phyloP scores from a whole-genome alignment of 2,888 invertebrate species.

The Parnassius mnemosyne region DNA sequence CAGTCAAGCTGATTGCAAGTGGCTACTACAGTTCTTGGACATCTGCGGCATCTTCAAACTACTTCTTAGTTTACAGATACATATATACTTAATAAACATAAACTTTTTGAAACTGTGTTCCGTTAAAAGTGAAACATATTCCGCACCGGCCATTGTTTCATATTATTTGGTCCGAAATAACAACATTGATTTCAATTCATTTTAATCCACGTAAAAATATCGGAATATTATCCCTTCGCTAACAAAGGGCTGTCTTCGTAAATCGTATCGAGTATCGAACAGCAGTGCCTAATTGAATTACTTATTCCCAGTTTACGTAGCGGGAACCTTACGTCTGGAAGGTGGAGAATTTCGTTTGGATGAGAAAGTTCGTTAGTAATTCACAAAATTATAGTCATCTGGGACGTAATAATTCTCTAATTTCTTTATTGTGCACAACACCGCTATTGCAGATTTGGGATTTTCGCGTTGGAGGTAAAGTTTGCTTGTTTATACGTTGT shows the following conservation, averaged over 20 bases:
- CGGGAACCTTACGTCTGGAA: slow-evolving; percentile 23
- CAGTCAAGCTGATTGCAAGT: too few species aligned
- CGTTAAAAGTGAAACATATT: not conserved
- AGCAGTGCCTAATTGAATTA: slow-evolving; percentile 28
- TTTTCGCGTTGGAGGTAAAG: slow-evolving; percentile 8
- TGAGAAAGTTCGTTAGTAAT: slow-evolving; percentile 27
- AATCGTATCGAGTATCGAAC: slow-evolving; percentile 27
- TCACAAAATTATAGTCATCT: slow-evolving; percentile 22
- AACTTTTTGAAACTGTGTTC: too few species aligned
- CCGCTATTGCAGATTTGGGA: slow-evolving; percentile 1
- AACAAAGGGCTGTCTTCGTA: slow-evolving; percentile 28
- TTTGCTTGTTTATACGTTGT: slow-evolving; percentile 1
- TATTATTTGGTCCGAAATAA: slow-evolving; percentile 25
- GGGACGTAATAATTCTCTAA: slow-evolving; percentile 26
- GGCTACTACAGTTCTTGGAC: too few species aligned
- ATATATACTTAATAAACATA: too few species aligned
- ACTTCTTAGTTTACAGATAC: too few species aligned
- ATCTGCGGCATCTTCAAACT: too few species aligned
- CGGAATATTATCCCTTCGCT: slow-evolving; percentile 20
- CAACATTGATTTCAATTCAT: slow-evolving; percentile 23
- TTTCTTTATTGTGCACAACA: slow-evolving; percentile 25
- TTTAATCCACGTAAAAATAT: slow-evolving; percentile 26
- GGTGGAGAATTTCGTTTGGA: slow-evolving; percentile 22
- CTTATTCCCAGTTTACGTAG: slow-evolving; percentile 26
- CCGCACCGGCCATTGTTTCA: slow-evolving; percentile 16